Base-by-base conservation (phyloP, 2,113 vertebrate genomes). In the Sebastes fasciatus region DNA sequence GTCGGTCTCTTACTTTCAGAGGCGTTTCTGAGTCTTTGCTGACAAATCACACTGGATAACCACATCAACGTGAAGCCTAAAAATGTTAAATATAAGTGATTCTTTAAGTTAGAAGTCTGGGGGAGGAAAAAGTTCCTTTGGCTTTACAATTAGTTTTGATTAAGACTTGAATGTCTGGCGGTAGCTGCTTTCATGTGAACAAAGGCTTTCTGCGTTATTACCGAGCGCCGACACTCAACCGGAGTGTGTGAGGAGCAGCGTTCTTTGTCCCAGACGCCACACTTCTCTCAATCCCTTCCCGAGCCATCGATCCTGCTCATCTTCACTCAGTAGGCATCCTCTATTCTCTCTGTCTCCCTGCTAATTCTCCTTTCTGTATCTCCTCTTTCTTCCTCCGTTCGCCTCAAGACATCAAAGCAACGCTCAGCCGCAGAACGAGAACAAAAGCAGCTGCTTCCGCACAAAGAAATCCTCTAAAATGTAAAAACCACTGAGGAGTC, bases 331-430 rank as follows among this genome's bases (percentile, higher is more conserved):
- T n/a, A 49, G 65, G 80, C 80, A 63, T 80, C 63, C 67, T 73
- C 77, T 64, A 77, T 85, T 91, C 87, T 84, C 72, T 55, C 54
- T 11, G 12, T 84, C 78, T 73, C 64, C 26, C 61, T 13, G 68
- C 86, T 86, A 90, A 92, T 92, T 85, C 83, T 85, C 70, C 74
- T 79, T 80, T 89, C 79, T 48, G 70, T 49, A 79, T 84, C 69
- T 68, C 49, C 34, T 57, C 79, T 89, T 80, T 88, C 57, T 75
- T 87, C 58, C 45, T 49, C 79, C 74, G 75, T 67, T 62, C 64
- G 64, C 75, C 76, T 83, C 64, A 61, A 83, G 52, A 92, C 84
- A 93, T 92, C 92, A 92, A 91, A 93, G 91, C 82, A 62, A 76
- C 6, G 8, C 55, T 91, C 76, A 42, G 85, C 85, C 73, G 74